phyloP scores from a whole-genome alignment of 2,797 vertebrate genomes.

The Chrysocyon brachyurus region DNA sequence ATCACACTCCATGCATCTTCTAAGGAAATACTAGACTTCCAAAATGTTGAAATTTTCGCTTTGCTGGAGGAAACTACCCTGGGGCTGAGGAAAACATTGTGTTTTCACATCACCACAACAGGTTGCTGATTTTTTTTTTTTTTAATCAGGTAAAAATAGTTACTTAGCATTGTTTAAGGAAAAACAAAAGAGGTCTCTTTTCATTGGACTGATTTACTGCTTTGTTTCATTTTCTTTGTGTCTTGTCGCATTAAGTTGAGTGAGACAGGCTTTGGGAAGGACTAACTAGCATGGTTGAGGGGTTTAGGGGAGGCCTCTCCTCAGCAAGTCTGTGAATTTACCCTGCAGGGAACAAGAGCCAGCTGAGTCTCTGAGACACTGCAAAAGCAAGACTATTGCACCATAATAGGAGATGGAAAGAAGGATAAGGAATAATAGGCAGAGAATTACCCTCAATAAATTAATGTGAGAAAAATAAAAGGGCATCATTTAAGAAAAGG shows the following conservation, averaged over 20 bases:
- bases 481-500: constrained; percentile 10
- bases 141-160: background rate
- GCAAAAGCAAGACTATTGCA: background rate
- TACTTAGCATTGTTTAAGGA: constrained; percentile 16
- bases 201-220: background rate
- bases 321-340: background rate
- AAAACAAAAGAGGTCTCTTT: background rate
- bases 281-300: rapidly evolving
- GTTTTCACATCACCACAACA: background rate
- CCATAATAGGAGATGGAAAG: background rate
- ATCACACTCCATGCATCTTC: background rate
- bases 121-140: background rate
- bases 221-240: background rate
- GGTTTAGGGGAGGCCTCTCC: background rate
- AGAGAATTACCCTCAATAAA: background rate
- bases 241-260: background rate
- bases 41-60: background rate
- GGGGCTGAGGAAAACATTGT: background rate
- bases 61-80: background rate
- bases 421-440: background rate
- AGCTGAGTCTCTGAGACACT: background rate
- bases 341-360: background rate
- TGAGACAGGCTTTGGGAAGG: background rate
- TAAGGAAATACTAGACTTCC: background rate
- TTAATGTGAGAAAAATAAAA: background rate